phyloP scores from a whole-genome alignment of 2,888 invertebrate genomes.

The Drosophila sordidapex region DNA sequence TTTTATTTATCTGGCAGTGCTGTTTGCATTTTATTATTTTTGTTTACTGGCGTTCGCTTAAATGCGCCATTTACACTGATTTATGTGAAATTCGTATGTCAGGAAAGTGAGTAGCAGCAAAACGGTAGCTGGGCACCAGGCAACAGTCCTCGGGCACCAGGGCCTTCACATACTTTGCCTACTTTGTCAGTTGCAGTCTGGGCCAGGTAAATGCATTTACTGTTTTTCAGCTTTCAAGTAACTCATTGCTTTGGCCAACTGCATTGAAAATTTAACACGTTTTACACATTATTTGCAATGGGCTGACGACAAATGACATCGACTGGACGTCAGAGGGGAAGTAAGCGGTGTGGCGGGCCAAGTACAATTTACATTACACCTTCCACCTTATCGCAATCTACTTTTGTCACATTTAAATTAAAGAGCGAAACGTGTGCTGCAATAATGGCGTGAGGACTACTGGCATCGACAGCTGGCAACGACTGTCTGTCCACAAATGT shows the following conservation, averaged over 20 bases:
- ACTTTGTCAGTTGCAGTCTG: constrained; percentile 21
- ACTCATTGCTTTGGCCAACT: constrained; percentile 40
- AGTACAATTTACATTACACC: constrained; percentile 48
- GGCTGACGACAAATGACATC: constrained; percentile 42
- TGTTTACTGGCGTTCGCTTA: constrained; percentile 54
- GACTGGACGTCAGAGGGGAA: constrained; percentile 1
- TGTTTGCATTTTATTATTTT: constrained; percentile 47
- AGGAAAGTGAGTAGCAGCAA: constrained; percentile 4
- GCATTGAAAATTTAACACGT: constrained; percentile 53
- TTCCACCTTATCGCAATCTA: constrained; percentile 61
- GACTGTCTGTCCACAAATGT: neutral
- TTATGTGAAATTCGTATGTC: constrained; percentile 76
- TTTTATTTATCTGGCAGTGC: constrained; percentile 69
- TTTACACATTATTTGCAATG: constrained; percentile 68
- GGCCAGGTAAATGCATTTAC: constrained; percentile 20
- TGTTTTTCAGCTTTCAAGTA: constrained; percentile 53
- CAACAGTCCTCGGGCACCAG: neutral
- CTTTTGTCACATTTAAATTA: constrained; percentile 61
- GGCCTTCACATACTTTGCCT: constrained; percentile 1
- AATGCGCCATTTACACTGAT: constrained; percentile 72
- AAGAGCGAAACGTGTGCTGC: constrained; percentile 26
- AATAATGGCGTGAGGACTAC: constrained; percentile 12
- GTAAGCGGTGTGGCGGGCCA: neutral
- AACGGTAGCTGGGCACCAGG: constrained; percentile 14
- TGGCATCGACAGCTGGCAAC: neutral